phyloP scores from a whole-genome alignment of 1,140 invertebrate genomes.

The Aethina tumida region DNA sequence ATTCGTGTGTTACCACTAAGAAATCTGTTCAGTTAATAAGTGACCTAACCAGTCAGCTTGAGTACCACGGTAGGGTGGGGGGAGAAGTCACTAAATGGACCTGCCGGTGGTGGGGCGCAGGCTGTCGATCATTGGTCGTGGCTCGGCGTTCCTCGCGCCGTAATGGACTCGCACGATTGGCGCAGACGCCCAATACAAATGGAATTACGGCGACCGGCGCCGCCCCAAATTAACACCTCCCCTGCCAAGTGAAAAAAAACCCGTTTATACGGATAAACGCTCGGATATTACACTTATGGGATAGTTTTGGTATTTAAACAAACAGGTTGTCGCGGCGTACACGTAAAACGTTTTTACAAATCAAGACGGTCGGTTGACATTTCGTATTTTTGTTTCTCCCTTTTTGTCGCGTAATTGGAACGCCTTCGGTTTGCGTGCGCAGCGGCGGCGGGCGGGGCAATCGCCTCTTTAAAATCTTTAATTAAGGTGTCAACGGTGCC shows the following conservation, averaged over 20 bases:
- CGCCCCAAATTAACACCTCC: conserved; percentile 24
- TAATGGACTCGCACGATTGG: conserved; percentile 17
- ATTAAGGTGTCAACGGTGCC: conserved; percentile 16
- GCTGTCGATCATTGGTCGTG: conserved; percentile 11
- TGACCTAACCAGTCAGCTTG: conserved; percentile 17
- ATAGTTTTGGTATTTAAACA: conserved; percentile 29
- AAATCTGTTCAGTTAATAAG: conserved; percentile 33
- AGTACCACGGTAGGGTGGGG: conserved; percentile 10
- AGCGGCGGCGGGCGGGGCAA: conserved; percentile 12
- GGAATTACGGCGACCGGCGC: conserved; percentile 18
- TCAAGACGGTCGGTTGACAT: conserved; percentile 26
- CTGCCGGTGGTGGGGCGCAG: conserved; percentile 11
- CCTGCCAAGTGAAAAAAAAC: conserved; percentile 17
- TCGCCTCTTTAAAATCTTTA: conserved; percentile 14
- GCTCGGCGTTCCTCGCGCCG: conserved; percentile 2
- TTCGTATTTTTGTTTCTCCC: conserved; percentile 23
- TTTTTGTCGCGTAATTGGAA: conserved; percentile 14
- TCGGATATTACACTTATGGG: conserved; percentile 30
- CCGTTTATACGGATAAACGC: conserved; percentile 27
- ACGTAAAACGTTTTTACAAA: conserved; percentile 24
- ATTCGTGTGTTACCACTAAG: conserved; percentile 28
- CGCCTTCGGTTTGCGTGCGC: conserved; percentile 26
- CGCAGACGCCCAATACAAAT: conserved; percentile 17
- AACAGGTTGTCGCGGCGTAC: conserved; percentile 24
- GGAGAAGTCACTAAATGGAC: no score